Conservation (phyloP, 2,113 vertebrate species). For the Petroica traversi region DNA sequence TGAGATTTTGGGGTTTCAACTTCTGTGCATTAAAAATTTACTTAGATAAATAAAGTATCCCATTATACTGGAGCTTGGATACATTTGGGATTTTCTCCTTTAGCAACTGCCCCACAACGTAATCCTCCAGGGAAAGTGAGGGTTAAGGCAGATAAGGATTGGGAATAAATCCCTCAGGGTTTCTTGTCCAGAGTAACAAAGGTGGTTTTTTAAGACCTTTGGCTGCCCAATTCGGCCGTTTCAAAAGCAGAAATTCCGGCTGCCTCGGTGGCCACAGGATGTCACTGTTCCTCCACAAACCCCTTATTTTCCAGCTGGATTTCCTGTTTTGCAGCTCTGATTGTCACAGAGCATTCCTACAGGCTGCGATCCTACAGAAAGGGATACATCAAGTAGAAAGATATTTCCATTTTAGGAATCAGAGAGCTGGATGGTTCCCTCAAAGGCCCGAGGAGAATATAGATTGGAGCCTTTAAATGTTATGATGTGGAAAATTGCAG, state of each 20-base stretch:
- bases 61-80: neutral
- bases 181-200: neutral
- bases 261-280: neutral
- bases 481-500: neutral
- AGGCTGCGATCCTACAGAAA: neutral
- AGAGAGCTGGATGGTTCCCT: neutral
- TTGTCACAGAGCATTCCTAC: neutral
- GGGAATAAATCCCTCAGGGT: neutral
- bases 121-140: too few relatives aligned
- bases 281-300: slow-evolving; percentile 10
- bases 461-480: neutral
- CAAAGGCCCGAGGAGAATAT: neutral
- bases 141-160: neutral
- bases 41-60: neutral
- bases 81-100: neutral
- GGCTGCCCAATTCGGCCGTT: neutral
- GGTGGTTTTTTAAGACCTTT: neutral
- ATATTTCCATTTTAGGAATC: neutral
- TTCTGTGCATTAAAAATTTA: neutral
- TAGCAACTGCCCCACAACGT: neutral
- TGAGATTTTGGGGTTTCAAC: neutral
- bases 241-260: neutral
- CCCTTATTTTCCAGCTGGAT: accelerated
- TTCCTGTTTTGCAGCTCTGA: neutral
- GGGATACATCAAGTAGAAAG: neutral